Base-by-base conservation (phyloP, 2,797 vertebrate genomes). In the Anomalospiza imberbis region DNA sequence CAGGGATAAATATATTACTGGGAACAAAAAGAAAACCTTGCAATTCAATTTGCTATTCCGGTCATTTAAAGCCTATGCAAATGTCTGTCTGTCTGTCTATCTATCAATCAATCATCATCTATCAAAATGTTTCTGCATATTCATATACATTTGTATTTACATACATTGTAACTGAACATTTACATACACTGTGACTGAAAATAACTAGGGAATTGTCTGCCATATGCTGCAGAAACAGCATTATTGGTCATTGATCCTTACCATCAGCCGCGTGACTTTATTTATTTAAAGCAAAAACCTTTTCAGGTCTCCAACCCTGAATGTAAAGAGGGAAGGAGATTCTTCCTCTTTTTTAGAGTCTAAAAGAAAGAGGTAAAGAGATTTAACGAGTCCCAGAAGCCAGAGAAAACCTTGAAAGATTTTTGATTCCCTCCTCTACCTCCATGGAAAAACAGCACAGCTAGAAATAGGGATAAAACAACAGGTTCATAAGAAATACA, bases 131-230 rank as follows among this genome's bases (percentile, higher is more conserved):
- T 57, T 67, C 38, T 51, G 11, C 54, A 28, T 3, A 15, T 22
- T 15, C 3, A 18, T 22, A 50, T 1, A 6, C 1, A 15, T 17
- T 45, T 9, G 2, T 7, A 40, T 48, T 34, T 42, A 24, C 2
- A 50, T 22, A 25, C 1, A 2, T 8, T 40, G 38, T 40, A 40
- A 40, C 38, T 40, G 38, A 40, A 40, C 38, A 40, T 40, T 40
- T 40, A 40, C 38, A 40, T 40, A 40, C 38, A 40, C 13, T 40
- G 38, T 44, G 12, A 72, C 28, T 45, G 57, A 78, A 78, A 91
- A 71, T 8, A 17, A 26, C 11, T 42, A 20, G 11, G 44, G 25
- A 93, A 50, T 17, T 78, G 88, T 67, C 19, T 83, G 9, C 8
- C 10, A 8, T 13, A 48, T 53, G 34, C 4, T 73, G 8, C 16